Evolutionary conservation across 2,113 vertebrate species (phyloP).

Genomic region (Rostratula benghalensis): DNA sequence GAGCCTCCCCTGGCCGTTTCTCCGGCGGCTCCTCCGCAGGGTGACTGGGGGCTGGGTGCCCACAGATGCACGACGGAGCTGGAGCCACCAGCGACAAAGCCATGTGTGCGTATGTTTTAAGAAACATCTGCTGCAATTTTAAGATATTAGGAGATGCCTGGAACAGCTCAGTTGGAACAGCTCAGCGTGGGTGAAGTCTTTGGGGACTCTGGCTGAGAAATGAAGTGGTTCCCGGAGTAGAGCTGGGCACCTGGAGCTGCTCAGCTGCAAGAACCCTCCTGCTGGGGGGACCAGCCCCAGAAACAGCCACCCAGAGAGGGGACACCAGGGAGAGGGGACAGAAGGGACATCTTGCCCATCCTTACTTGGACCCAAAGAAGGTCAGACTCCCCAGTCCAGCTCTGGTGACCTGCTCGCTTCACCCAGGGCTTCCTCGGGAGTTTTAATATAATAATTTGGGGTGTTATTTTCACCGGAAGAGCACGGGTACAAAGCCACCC

Average conservation of each 20-base stretch:
- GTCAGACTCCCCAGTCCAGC: background rate
- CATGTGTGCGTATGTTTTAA: fast-evolving
- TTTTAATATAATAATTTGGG: background rate
- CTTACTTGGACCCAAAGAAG: background rate
- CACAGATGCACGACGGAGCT: background rate
- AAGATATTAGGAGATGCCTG: background rate
- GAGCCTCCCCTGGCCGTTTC: background rate
- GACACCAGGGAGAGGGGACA: background rate
- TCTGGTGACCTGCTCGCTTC: background rate
- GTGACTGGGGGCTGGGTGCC: fast-evolving
- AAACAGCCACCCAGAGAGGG: background rate
- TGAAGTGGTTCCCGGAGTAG: background rate
- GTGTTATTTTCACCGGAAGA: background rate
- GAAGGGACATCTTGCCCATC: background rate
- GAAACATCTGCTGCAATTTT: constrained; percentile 23
- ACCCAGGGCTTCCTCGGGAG: background rate
- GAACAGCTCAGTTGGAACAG: background rate
- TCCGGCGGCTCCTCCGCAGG: background rate
- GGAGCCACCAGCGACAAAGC: background rate
- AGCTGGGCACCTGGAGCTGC: background rate
- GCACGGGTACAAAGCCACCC: background rate
- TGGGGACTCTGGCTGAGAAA: background rate
- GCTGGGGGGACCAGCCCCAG: background rate
- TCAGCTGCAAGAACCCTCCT: background rate
- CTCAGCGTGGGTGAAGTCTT: background rate